A percentile compares a stretch with the other conserved stretches of the same genome.
Conservation (phyloP, 2,888 invertebrate genomes). For the Drosophila subquinaria region DNA sequence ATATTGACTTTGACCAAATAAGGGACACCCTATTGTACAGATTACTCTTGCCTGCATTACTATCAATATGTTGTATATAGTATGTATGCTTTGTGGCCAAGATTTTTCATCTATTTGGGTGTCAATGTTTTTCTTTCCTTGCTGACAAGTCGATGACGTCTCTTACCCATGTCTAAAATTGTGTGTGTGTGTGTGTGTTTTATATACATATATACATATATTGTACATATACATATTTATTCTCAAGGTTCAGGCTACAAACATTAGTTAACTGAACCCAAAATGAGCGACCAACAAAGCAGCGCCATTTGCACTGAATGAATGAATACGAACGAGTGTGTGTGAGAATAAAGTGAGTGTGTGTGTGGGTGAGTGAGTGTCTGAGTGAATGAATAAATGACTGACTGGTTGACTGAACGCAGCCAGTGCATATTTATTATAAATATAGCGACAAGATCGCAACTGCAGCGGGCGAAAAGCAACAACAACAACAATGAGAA, state of each 20-base stretch:
- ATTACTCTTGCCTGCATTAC: no score
- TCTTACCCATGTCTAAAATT: conserved; percentile 31
- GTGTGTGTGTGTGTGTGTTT: conserved; percentile 2
- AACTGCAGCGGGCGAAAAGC: conserved; percentile 27
- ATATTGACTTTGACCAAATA: no score
- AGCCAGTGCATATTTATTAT: conserved; percentile 15
- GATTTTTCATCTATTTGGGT: conserved; percentile 49
- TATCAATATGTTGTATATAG: conserved; percentile 19
- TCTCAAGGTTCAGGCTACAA: conserved; percentile 69
- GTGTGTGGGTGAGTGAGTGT: conserved; percentile 37
- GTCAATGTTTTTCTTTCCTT: conserved; percentile 35
- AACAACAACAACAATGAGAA: background rate
- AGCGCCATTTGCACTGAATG: conserved; percentile 57
- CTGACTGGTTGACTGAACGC: conserved; percentile 47
- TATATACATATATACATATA: conserved; percentile 3
- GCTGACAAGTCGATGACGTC: conserved; percentile 65
- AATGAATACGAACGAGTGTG: conserved; percentile 47
- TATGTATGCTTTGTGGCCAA: conserved; percentile 27
- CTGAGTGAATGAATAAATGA: conserved; percentile 53
- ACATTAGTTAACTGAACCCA: conserved; percentile 74
- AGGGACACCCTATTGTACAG: no score
- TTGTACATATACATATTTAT: conserved; percentile 31
- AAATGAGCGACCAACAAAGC: conserved; percentile 76
- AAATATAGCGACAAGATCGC: conserved; percentile 29
- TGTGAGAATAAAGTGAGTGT: conserved; percentile 11